Evolutionary conservation across 2,888 invertebrate species (phyloP).

Genomic region (Candidula unifasciata): DNA sequence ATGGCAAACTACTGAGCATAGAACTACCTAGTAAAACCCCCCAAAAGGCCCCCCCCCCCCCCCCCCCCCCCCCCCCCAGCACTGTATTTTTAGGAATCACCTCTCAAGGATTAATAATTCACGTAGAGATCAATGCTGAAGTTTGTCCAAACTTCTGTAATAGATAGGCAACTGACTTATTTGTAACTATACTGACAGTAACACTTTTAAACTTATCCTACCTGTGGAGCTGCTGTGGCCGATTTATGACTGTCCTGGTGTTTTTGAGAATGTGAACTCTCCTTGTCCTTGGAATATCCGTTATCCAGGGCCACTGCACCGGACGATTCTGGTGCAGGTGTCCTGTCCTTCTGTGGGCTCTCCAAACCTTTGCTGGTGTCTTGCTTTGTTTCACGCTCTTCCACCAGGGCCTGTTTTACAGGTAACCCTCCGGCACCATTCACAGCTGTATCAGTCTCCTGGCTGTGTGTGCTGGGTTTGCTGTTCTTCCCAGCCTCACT

Average conservation of each 20-base stretch:
- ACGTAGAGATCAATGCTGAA: too few species aligned
- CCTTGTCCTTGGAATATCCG: slow-evolving; percentile 15
- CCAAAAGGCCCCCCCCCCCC: too few species aligned
- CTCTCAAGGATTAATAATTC: too few species aligned
- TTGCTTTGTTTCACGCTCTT: background rate
- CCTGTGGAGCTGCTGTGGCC: too few species aligned
- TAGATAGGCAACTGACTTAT: too few species aligned
- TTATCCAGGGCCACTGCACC: background rate
- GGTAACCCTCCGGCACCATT: background rate
- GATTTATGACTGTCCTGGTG: background rate
- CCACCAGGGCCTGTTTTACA: background rate
- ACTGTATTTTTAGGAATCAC: too few species aligned
- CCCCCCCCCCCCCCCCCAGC: too few species aligned
- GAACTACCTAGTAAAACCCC: too few species aligned
- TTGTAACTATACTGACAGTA: too few species aligned
- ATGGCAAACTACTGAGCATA: too few species aligned
- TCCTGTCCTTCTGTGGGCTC: background rate
- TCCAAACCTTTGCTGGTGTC: background rate
- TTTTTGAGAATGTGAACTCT: background rate
- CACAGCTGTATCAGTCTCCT: background rate
- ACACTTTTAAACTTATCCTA: too few species aligned
- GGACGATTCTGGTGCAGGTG: background rate
- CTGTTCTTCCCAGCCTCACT: background rate
- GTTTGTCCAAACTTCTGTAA: too few species aligned
- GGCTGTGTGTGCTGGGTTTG: slow-evolving; percentile 6